Conservation (phyloP, 2,113 vertebrate species). For the Conger conger region DNA sequence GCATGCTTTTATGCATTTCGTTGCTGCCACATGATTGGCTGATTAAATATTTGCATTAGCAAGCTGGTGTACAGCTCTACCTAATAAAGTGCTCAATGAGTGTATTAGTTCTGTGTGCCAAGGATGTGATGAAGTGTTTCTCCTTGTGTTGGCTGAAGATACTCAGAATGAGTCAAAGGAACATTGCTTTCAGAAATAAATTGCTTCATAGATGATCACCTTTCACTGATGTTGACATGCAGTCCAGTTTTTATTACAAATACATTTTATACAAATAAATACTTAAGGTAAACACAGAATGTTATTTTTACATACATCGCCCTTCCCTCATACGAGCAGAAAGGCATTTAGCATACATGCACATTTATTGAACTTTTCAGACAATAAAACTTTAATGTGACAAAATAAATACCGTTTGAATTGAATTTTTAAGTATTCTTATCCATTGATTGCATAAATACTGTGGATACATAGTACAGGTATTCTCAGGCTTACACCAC, state of each 20-base stretch:
- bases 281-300: constrained; percentile 49
- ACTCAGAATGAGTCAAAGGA: not conserved
- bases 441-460: constrained; percentile 1
- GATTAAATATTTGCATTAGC: too few relatives aligned
- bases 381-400: constrained; percentile 2
- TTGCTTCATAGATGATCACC: constrained; percentile 11
- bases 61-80: too few relatives aligned
- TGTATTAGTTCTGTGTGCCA: not conserved
- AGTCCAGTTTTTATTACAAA: constrained; percentile 83
- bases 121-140: too few relatives aligned
- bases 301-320: constrained; percentile 21
- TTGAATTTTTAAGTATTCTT: constrained; percentile 45
- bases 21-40: too few relatives aligned
- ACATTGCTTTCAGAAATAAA: not conserved
- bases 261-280: constrained; percentile 69
- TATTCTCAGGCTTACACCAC: not conserved
- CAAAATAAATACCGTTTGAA: constrained; percentile 28
- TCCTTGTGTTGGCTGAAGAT: too few relatives aligned
- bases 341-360: not conserved
- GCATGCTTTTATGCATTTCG: too few relatives aligned
- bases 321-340: not conserved
- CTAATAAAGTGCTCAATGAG: too few relatives aligned
- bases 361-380: not conserved
- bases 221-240: constrained; percentile 65
- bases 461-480: not conserved